Conservation (phyloP, 2,113 vertebrate genomes). For the Geothlypis trichas region DNA sequence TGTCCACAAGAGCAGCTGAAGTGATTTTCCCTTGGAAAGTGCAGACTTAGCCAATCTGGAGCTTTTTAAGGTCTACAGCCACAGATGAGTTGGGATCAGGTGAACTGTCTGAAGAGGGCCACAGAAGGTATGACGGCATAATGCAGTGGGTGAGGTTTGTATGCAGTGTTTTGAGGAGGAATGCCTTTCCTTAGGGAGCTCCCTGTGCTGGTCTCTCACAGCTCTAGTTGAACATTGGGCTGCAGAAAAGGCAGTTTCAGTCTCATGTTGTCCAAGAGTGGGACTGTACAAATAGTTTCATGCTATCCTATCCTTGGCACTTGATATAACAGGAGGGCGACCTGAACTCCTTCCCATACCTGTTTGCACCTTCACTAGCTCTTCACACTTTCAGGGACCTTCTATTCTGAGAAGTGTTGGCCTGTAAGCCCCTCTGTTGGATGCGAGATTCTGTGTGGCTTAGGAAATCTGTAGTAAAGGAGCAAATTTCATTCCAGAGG, state of each 20-base stretch:
- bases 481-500: neutral
- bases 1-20: neutral
- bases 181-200: neutral
- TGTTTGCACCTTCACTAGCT: neutral
- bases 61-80: neutral
- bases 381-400: neutral
- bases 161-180: neutral
- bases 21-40: neutral
- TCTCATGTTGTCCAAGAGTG: accelerated
- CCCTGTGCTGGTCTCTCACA: neutral
- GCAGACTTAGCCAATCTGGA: neutral
- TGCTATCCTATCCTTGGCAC: neutral
- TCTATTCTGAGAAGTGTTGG: neutral
- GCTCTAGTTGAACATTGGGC: neutral
- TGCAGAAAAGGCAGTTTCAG: neutral
- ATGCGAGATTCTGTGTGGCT: neutral
- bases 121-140: neutral
- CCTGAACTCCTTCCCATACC: neutral
- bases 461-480: neutral
- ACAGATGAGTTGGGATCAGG: neutral
- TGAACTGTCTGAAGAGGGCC: neutral
- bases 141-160: neutral
- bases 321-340: neutral
- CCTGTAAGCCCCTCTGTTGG: neutral
- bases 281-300: neutral